These are phyloP conservation scores for Chorisops tibialis DNA, from an alignment of 2,888 invertebrate genomes.

Conservation along the genomic window DNA sequence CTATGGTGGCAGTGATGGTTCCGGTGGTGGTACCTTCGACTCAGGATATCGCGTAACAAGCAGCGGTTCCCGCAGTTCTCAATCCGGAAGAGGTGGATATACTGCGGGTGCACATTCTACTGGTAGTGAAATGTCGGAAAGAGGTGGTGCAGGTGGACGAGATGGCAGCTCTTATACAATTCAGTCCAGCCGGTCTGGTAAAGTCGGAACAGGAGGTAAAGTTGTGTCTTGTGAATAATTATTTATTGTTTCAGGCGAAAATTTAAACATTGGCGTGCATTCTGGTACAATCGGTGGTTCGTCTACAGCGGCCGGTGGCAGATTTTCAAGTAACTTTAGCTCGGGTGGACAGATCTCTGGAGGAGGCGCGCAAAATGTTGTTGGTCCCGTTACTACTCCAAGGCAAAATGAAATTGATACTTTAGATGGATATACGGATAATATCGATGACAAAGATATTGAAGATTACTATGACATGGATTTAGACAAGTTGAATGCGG, in stretches of 20 bases:
- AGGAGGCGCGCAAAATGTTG: conserved; percentile 4
- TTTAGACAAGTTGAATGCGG: conserved; percentile 25
- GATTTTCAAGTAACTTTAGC: background rate
- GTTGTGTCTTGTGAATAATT: background rate
- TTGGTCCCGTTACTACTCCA: background rate
- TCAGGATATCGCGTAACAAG: background rate
- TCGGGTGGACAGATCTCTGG: background rate
- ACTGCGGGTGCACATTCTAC: background rate
- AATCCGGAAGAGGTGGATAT: conserved; percentile 2
- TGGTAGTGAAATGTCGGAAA: background rate
- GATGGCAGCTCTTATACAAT: background rate
- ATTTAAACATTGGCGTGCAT: background rate
- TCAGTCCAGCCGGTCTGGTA: background rate
- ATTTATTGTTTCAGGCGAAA: background rate
- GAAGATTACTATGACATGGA: conserved; percentile 30
- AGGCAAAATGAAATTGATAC: conserved; percentile 9
- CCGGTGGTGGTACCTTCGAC: background rate
- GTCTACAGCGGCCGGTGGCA: background rate
- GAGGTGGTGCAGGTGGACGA: background rate
- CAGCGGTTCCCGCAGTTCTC: background rate
- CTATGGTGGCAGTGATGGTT: background rate
- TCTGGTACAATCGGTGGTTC: background rate
- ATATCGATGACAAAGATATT: conserved; percentile 1
- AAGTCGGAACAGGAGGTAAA: background rate
- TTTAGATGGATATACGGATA: conserved; percentile 18